Evolutionary conservation across 2,888 invertebrate species (phyloP), one percentile per base, ranked within the genome.

Genomic region (Tanytarsus gracilentus): DNA sequence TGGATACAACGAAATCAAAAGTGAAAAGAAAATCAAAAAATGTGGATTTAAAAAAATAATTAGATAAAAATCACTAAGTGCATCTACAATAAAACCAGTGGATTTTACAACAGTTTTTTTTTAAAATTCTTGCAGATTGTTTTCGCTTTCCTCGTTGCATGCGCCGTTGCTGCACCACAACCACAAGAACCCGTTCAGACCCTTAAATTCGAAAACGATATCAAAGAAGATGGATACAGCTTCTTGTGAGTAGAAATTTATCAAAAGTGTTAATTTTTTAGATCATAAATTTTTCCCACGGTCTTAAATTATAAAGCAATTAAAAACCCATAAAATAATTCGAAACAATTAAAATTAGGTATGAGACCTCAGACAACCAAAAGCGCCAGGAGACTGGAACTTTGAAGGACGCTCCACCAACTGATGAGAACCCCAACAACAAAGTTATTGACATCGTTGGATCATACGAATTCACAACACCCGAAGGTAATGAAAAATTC

Each of bases 321-420:
- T 39, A 14, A 39, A 33, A 2, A 33, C 9, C n/a, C n/a, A 11
- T 11, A 33, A 33, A 33, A 11, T 33, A 33, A 11, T 33, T 33
- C n/a, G 3, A 11, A 9, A 4, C n/a, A 33, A 3, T 33, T 5
- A n/a, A 11, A 29, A 29, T 52, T 52, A 56, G 55, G 8, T 58
- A 58, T 26, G 58, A 58, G 25, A 58, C 58, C 18, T 58, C 58
- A 6, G 58, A 58, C 27, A 48, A 48, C 29, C 58, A 58, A 40
- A 48, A 48, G 14, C 58, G 58, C 14, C 44, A 58, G n/a, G 58
- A 58, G 30, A 58, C 58, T 58, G 58, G 58, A 5, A 44, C 44
- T 4, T 25, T 58, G 18, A 58, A 58, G 44, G 58, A 58, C 27
- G 58, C 58, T 58, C 58, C 58, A 48, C 58, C 58, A 58, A 58